Conservation (phyloP, 2,113 vertebrate genomes). For the Ahaetulla prasina region DNA sequence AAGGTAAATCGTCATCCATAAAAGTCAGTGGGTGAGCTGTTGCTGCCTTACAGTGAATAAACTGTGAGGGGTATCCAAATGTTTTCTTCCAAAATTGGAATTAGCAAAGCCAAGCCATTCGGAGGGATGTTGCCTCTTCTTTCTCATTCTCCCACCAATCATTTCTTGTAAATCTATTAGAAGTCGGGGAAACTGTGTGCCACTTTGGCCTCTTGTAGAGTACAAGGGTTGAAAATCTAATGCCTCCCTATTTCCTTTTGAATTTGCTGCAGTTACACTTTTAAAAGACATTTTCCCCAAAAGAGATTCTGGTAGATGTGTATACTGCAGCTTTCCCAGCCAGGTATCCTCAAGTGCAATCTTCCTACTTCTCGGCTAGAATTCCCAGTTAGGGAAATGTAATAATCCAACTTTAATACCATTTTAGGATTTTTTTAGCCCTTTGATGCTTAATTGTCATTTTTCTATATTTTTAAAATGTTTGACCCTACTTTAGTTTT, state of each 20-base stretch:
- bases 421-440: neutral
- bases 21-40: neutral
- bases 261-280: neutral
- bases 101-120: neutral
- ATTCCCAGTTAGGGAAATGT: neutral
- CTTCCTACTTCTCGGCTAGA: neutral
- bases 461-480: neutral
- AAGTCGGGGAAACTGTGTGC: too few relatives aligned
- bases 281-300: neutral
- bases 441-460: neutral
- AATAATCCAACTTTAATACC: neutral
- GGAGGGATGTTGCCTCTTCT: too few relatives aligned
- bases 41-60: neutral
- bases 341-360: neutral
- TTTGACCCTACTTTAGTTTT: neutral
- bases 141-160: neutral
- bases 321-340: neutral
- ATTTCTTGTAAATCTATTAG: neutral
- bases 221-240: neutral
- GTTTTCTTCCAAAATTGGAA: neutral
- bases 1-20: slow-evolving; percentile 73
- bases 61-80: neutral
- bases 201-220: too few relatives aligned
- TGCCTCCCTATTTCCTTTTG: neutral
- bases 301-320: neutral